These are phyloP conservation scores for Agrotis clavis DNA, from an alignment of 2,888 invertebrate genomes.

Conservation along the genomic window DNA sequence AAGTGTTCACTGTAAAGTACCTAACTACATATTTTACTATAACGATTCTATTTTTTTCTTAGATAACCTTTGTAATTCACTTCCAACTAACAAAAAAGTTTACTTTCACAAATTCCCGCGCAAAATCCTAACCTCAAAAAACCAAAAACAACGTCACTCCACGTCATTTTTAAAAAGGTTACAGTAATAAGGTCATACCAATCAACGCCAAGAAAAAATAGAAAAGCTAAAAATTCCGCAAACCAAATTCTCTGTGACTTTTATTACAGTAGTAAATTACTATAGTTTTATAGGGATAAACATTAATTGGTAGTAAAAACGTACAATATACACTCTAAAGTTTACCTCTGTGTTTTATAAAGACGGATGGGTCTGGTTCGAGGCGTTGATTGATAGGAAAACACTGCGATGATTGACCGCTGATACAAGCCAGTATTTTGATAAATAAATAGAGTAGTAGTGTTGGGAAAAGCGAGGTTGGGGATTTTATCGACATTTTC, in stretches of 20 bases:
- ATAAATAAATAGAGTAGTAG: constrained; percentile 85
- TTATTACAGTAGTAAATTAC: constrained; percentile 83
- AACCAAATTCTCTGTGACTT: constrained; percentile 69
- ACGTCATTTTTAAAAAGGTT: constrained; percentile 41
- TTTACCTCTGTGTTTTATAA: constrained; percentile 86
- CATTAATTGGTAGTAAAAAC: constrained; percentile 86
- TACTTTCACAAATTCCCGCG: constrained; percentile 1
- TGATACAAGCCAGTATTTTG: constrained; percentile 88
- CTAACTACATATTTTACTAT: too few species aligned
- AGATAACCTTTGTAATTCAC: not conserved
- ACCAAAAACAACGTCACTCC: constrained; percentile 4
- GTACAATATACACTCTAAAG: constrained; percentile 82
- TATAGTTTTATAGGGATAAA: constrained; percentile 81
- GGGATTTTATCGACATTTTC: constrained; percentile 49
- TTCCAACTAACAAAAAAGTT: not conserved
- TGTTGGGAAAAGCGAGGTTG: constrained; percentile 62
- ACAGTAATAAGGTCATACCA: constrained; percentile 58
- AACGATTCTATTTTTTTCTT: not conserved
- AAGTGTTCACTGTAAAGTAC: too few species aligned
- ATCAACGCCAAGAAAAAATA: constrained; percentile 61
- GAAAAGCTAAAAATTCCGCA: constrained; percentile 57
- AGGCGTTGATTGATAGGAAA: constrained; percentile 84
- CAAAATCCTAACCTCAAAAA: constrained; percentile 14
- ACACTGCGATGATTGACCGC: constrained; percentile 86
- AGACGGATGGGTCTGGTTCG: constrained; percentile 86